phyloP scores from a whole-genome alignment of 2,888 invertebrate genomes.

The Isotomurus palustris region DNA sequence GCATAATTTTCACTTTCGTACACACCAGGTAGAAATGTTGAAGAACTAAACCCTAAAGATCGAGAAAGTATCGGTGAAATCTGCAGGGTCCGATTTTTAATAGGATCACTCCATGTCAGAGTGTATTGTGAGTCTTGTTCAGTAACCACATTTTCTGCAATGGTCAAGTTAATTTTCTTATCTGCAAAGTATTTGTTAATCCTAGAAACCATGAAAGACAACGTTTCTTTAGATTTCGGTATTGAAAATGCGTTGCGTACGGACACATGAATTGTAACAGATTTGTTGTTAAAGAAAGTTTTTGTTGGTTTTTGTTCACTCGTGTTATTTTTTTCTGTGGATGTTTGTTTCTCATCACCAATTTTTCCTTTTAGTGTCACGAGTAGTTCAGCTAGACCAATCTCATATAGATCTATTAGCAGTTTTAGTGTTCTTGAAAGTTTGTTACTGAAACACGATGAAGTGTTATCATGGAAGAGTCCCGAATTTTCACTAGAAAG shows the following conservation, averaged over 20 bases:
- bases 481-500: not conserved
- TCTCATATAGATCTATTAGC: not conserved
- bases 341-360: not conserved
- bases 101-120: too few relatives aligned
- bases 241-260: not conserved
- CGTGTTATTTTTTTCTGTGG: not conserved
- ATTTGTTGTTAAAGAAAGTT: not conserved
- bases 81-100: not conserved
- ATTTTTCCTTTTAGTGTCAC: not conserved
- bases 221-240: not conserved
- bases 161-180: not conserved
- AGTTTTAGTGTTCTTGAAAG: not conserved
- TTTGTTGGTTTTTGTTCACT: not conserved
- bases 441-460: not conserved
- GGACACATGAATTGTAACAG: not conserved
- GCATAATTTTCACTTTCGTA: not conserved
- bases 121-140: not conserved
- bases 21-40: not conserved
- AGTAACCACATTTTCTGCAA: not conserved
- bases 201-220: too few relatives aligned
- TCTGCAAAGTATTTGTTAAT: too few relatives aligned
- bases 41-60: not conserved
- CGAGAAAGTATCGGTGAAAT: not conserved
- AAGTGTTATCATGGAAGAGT: not conserved
- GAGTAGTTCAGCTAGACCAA: too few relatives aligned